Base-by-base conservation (phyloP, 30 jellyfish, hydroid and myxozoan species). In the Pseudorhiza aurosa region DNA sequence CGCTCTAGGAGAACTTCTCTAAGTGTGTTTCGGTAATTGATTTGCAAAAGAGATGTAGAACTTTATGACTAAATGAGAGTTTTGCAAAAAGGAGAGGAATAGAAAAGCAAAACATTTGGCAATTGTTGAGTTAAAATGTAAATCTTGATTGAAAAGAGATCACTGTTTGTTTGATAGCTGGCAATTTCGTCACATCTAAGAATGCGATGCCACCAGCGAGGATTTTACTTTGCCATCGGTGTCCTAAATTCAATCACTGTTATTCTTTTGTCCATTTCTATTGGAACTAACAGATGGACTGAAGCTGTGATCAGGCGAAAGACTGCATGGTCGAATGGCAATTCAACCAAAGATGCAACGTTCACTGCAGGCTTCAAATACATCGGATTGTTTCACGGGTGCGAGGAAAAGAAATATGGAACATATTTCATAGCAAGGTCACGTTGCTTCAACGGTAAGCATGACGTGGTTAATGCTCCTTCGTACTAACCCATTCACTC, bases 241-340 rank as follows among this genome's bases (percentile, higher is more conserved):
- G 56, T 58, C n/a, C 8, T 64, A 11, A 46, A 51, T 33, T 10
- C 63, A 21, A 42, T 37, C 22, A 58, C 89, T 5, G 85, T 55
- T 22, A 33, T 56, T 60, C 32, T 85, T 53, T 8, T 85, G 36
- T 78, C 89, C 1, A 42, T 64, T 5, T 47, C 96, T 0, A 18
- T 85, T 4, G 96, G 88, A 26, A 85, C 96, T 33, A 46, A 45
- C 65, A 83, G 55, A 63, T 85, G 96, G 96, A 69, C 67, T 4
- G 71, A 67, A 44, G 82, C 83, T 30, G 75, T 15, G 27, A 50
- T 85, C 25, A 45, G 29, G 29, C 30, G 96, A 44, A 75, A 63
- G 4, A 65, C 65, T 26, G 63, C 59, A 12, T 32, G 6, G 10
- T 9, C 71, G 1, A 30, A 27, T 14, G 50, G 24, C 3, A 85